These are phyloP conservation scores for Thalassophryne amazonica DNA, from an alignment of 2,797 vertebrate genomes.

Conservation along the genomic window DNA sequence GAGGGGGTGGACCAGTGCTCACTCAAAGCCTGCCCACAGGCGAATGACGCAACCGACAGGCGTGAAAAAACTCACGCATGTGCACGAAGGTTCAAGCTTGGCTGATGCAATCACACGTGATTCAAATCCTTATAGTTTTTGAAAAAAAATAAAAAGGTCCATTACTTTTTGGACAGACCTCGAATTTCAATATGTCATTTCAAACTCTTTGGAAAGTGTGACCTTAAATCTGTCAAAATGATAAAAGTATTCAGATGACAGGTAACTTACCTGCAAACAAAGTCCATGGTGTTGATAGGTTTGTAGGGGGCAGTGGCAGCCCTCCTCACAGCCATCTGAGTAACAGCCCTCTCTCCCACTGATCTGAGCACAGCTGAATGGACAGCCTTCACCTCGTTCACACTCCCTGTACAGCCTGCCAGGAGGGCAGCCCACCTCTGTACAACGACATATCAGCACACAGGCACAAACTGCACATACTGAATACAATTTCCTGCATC, in stretches of 20 bases:
- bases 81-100: too few relatives aligned
- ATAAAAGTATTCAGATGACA: neutral
- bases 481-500: too few relatives aligned
- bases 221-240: neutral
- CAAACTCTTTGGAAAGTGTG: too few relatives aligned
- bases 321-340: constrained; percentile 83
- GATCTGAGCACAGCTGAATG: constrained; percentile 87
- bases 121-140: too few relatives aligned
- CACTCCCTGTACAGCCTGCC: constrained; percentile 87
- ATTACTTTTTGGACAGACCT: too few relatives aligned
- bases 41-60: too few relatives aligned
- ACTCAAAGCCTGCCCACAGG: too few relatives aligned
- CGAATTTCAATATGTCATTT: too few relatives aligned
- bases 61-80: too few relatives aligned
- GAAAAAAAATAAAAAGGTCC: too few relatives aligned
- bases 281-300: constrained; percentile 76
- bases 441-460: neutral
- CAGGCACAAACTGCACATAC: neutral
- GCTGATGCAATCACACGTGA: too few relatives aligned
- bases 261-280: constrained; percentile 78
- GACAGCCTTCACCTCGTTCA: constrained; percentile 80
- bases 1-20: too few relatives aligned
- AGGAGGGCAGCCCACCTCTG: constrained; percentile 87
- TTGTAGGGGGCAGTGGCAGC: constrained; percentile 85
- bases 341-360: constrained; percentile 80